Base-by-base conservation (phyloP, 1,140 invertebrate species). In the Achroia grisella region DNA sequence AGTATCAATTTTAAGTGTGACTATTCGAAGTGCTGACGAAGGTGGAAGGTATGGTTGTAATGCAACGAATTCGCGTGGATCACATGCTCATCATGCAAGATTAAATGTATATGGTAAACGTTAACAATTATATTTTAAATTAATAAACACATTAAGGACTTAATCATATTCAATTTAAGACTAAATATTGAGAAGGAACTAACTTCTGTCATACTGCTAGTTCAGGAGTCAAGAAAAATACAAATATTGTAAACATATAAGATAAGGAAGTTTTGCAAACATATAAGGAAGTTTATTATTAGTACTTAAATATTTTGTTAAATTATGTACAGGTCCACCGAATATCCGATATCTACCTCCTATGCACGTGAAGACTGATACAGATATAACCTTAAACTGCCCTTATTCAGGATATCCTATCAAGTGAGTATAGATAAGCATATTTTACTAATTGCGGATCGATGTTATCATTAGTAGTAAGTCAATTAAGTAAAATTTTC, bases 321-420 rank as follows among this genome's bases (percentile, higher is more conserved):
- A 46, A 35, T 39, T 33, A 31, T n/a, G 57, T 67, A 23, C 70
- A 94, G 95, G 94, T 56, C 90, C 93, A 11, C 94, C 94, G 8
- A 93, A 92, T 71, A 93, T 96, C 23, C 88, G 94, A 64, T 90
- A 90, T 48, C 91, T 94, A 72, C 89, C 90, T 34, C 93, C 95
- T 35, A 87, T 95, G 36, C 94, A 94, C 33, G 93, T 93, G 2
- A 93, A 95, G 46, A 93, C 94, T 36, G 93, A 93, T 48, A 88
- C 91, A 29, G 89, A 92, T 70, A 89, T 94, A 30, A 90, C 88
- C 42, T 86, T 97, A 31, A 89, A 91, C 34, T 97, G 95, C 82
- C 94, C 94, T 54, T 95, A 95, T 49, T 93, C 93, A 8, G 95
- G 95, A 33, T 95, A 93, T 85, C 95, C 95, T 11, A 90, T 96